phyloP scores from a whole-genome alignment of 2,888 invertebrate genomes.

The Oxytorus armatus region DNA sequence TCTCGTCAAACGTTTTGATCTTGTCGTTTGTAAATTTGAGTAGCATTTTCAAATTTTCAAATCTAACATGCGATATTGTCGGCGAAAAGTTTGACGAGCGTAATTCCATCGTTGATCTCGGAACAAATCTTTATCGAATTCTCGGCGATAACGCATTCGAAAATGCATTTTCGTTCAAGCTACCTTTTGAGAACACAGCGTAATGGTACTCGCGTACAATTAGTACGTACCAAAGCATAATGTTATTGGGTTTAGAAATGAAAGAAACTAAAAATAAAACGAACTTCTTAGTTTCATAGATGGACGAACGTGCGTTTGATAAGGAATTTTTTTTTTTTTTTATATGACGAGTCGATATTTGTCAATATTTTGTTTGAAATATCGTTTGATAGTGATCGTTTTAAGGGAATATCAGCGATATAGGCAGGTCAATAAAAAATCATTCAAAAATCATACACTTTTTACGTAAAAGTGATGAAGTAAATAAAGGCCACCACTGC shows the following conservation, averaged over 20 bases:
- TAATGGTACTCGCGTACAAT: constrained; percentile 40
- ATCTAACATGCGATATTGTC: constrained; percentile 7
- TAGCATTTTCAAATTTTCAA: constrained; percentile 7
- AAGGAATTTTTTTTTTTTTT: constrained; percentile 8
- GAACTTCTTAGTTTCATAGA: constrained; percentile 19
- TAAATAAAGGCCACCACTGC: no score
- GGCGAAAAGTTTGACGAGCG: constrained; percentile 17
- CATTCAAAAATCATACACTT: no score
- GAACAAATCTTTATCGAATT: constrained; percentile 46
- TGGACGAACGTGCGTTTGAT: constrained; percentile 33
- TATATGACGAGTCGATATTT: background rate
- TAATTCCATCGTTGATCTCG: constrained; percentile 42
- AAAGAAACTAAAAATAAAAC: constrained; percentile 2
- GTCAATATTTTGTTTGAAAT: constrained; percentile 16
- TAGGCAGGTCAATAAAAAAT: no score
- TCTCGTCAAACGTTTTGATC: background rate
- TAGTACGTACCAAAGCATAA: constrained; percentile 49
- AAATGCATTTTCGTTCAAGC: constrained; percentile 49
- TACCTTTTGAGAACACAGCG: constrained; percentile 32
- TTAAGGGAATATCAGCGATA: no score
- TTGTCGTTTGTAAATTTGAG: background rate
- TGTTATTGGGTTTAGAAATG: constrained; percentile 39
- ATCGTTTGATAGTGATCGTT: background rate
- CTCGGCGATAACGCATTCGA: constrained; percentile 40
- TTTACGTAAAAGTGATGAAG: no score